A percentile compares a stretch with the other conserved stretches of the same genome.
Conservation (phyloP, 1,140 invertebrate genomes). For the Caenorhabditis latens region DNA sequence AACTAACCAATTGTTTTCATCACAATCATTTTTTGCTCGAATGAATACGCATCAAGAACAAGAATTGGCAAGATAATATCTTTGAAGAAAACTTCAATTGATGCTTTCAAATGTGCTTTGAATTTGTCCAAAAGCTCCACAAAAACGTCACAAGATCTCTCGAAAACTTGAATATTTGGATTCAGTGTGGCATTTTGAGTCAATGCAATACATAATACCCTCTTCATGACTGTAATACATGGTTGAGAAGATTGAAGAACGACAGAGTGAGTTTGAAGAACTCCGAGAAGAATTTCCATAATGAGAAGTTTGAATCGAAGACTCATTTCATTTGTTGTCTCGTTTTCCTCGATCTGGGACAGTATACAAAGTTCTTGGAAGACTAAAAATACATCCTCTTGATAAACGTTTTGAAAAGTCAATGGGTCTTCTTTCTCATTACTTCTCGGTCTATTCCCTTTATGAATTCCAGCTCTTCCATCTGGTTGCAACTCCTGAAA, state of each 20-base stretch:
- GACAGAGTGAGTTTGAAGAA: slow-evolving; percentile 94
- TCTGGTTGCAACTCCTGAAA: no score
- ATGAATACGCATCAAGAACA: slow-evolving; percentile 91
- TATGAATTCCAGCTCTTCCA: no score
- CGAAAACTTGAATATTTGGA: slow-evolving; percentile 88
- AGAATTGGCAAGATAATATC: slow-evolving; percentile 98
- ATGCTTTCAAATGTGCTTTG: slow-evolving; percentile 96
- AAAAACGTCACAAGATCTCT: slow-evolving; percentile 94
- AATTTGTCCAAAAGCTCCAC: slow-evolving; percentile 94
- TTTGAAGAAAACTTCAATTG: slow-evolving; percentile 99
- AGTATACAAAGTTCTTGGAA: slow-evolving; percentile 96
- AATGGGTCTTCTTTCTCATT: slow-evolving; percentile 82
- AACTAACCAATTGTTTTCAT: slow-evolving; percentile 87
- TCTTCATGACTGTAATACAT: slow-evolving; percentile 98
- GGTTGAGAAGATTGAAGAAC: slow-evolving; percentile 95
- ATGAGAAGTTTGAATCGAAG: slow-evolving; percentile 96
- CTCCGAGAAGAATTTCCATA: slow-evolving; percentile 91
- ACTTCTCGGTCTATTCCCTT: slow-evolving; percentile 69
- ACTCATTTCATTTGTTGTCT: slow-evolving; percentile 81
- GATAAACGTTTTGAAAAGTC: slow-evolving; percentile 93
- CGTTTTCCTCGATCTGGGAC: slow-evolving; percentile 90
- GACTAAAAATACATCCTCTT: slow-evolving; percentile 98
- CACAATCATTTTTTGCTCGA: slow-evolving; percentile 99
- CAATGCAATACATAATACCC: slow-evolving; percentile 96
- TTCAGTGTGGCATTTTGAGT: slow-evolving; percentile 92